Evolutionary conservation across 2,888 invertebrate species (phyloP), one percentile per base, ranked within the genome.

Genomic region (Chrysolina haemoptera): DNA sequence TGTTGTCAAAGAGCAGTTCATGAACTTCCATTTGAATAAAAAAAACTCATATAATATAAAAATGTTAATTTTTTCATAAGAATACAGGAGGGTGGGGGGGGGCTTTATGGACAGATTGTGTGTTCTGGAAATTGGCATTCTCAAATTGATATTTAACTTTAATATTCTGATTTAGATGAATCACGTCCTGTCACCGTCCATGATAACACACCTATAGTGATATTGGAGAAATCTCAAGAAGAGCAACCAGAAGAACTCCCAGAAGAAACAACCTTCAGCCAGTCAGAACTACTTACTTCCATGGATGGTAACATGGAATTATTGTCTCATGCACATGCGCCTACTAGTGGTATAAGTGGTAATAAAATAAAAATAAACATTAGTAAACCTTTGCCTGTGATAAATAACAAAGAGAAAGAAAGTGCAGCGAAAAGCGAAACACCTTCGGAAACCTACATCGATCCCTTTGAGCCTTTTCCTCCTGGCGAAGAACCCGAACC

Each of bases 321-420:
- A 70, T 83, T 84, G 64, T 73, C 83, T 11, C 82, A 82, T 63
- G 68, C 73, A 12, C 73, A 9, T 64, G 62, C 69, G 59, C 79
- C 83, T 43, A 70, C 83, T 11, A 81, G 81, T 53, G 80, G 82
- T 70, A 82, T 79, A 79, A 84, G 83, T 40, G 87, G 82, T 75
- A 91, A 91, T 81, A 92, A 91, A 85, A 96, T 96, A 79, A 93
- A 94, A 84, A 95, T 96, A 87, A 96, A 95, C 89, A 95, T 96
- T 84, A 93, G 93, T 81, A 95, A 94, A 87, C 90, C 92, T 11
- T 85, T 92, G 80, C 87, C 88, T 84, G 88, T 89, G 83, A 88
- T 88, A 85, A 86, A 88, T 81, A 86, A 87, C 82, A 87, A 81
- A 87, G 89, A 89, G 81, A 87, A 84, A 79, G 85, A 85, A 78